Evolutionary conservation across 2,888 invertebrate species (phyloP), one percentile per base, ranked within the genome.

Genomic region (Spisula subtruncata): DNA sequence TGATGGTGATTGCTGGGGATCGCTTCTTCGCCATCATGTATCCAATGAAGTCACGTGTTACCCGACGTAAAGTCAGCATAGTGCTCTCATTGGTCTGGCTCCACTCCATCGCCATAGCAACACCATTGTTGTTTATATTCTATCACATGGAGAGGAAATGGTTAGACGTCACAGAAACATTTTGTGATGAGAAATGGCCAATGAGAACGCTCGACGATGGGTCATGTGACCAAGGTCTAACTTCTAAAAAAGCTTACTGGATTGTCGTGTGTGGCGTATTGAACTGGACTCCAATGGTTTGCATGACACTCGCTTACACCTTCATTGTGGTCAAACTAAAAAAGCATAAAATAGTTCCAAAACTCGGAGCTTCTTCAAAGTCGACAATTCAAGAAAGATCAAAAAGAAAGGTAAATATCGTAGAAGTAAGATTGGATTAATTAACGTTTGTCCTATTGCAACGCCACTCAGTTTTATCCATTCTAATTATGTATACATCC

Each of bases 271-370:
- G 94, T 25, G 94, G 94, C n/a, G 94, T 95, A 25, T 89, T 95
- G n/a, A 96, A 95, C 93, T 96, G 96, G 96, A 92, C 95, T 35
- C 96, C 95, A 1, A 95, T 96, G 96, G 81, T 95, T 2, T 93
- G 93, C 32, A 95, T 95, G 95, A 93, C 92, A 41, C 87, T 94
- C 10, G 92, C 93, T 29, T 96, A 95, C 88, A 94, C 94, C 0
- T 92, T 95, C 54, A 95, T 96, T 85, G 93, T 95, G 10, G 86
- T 94, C 29, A 94, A 94, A 41, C 93, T 96, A 20, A 90, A 94
- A 46, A 94, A 93, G 84, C 93, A 93, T 41, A 93, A 93, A 46
- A 94, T 94, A 48, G 93, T 94, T n/a, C 94, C 95, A 2, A 94
- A 93, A n/a, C 90, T 92, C 12, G 94, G 95, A 0, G 93, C 92